phyloP scores from a whole-genome alignment of 2,888 invertebrate genomes.

The Nebria brevicollis region DNA sequence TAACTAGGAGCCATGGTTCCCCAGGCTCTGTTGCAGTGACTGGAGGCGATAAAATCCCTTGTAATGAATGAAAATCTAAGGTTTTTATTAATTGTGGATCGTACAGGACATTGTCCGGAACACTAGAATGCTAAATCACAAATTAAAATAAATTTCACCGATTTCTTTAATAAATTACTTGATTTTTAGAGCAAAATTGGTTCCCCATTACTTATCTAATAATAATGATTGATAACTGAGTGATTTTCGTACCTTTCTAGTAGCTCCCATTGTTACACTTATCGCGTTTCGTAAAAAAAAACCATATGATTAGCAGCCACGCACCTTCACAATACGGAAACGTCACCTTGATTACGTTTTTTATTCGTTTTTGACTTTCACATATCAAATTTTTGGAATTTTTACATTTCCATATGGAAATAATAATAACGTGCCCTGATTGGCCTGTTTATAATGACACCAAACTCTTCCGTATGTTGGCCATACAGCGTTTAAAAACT shows the following conservation, averaged over 20 bases:
- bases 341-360: constrained; percentile 43
- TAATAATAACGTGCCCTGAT: neutral
- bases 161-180: constrained; percentile 5
- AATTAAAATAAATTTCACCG: neutral
- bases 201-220: constrained; percentile 22
- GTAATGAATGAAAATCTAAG: constrained; percentile 73
- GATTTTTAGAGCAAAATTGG: neutral
- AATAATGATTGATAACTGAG: constrained; percentile 15
- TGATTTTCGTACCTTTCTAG: constrained; percentile 41
- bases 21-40: constrained; percentile 79
- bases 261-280: constrained; percentile 37
- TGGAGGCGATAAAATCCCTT: constrained; percentile 73
- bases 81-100: constrained; percentile 73
- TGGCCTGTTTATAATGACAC: neutral
- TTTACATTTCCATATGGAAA: constrained; percentile 29
- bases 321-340: constrained; percentile 12
- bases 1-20: constrained; percentile 77
- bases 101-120: constrained; percentile 64
- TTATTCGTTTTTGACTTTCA: constrained; percentile 19
- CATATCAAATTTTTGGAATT: constrained; percentile 31
- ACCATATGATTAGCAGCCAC: constrained; percentile 38
- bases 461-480: too few species aligned
- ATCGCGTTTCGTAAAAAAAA: constrained; percentile 6
- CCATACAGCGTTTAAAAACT: too few species aligned
- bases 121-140: constrained; percentile 34